These are phyloP conservation scores for Hemichromis elongatus DNA, from an alignment of 2,113 vertebrate genomes.

Conservation along the genomic window DNA sequence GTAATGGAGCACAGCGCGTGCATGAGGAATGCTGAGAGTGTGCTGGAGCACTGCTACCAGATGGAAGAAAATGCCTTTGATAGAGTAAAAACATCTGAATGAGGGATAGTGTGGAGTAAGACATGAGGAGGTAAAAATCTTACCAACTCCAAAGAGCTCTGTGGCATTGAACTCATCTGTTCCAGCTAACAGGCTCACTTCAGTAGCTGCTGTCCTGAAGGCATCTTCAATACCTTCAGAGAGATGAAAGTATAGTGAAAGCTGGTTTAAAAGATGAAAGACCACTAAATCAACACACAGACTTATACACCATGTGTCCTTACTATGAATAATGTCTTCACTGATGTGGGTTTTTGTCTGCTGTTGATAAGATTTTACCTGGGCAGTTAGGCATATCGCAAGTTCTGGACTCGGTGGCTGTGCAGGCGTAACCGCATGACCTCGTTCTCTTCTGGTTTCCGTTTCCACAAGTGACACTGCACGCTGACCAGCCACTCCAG, in stretches of 20 bases:
- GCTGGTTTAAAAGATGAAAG: slow-evolving; percentile 8
- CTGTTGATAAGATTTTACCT: slow-evolving; percentile 65
- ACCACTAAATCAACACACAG: not conserved
- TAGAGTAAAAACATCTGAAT: slow-evolving; percentile 18
- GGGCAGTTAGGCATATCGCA: slow-evolving; percentile 92
- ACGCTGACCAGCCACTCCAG: slow-evolving; percentile 91
- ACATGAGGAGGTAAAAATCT: slow-evolving; percentile 52
- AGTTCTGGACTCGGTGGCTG: slow-evolving; percentile 89
- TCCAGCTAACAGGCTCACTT: slow-evolving; percentile 91
- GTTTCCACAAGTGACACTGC: slow-evolving; percentile 88
- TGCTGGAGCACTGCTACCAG: slow-evolving; percentile 17
- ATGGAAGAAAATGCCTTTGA: slow-evolving; percentile 40
- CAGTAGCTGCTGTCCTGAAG: slow-evolving; percentile 92
- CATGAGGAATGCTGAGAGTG: slow-evolving; percentile 43
- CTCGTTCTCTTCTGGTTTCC: slow-evolving; percentile 92
- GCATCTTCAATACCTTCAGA: slow-evolving; percentile 90
- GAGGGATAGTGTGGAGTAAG: slow-evolving; percentile 3
- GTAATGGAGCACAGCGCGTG: slow-evolving; percentile 27
- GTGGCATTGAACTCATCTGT: slow-evolving; percentile 95
- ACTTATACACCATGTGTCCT: not conserved
- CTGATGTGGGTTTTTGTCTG: not conserved
- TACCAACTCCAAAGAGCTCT: slow-evolving; percentile 95
- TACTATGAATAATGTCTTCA: not conserved
- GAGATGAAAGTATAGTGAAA: slow-evolving; percentile 9
- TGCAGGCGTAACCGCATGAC: slow-evolving; percentile 93